Evolutionary conservation across 2,888 invertebrate species (phyloP), one percentile per base, ranked within the genome.

Genomic region (Punctoribates punctum): DNA sequence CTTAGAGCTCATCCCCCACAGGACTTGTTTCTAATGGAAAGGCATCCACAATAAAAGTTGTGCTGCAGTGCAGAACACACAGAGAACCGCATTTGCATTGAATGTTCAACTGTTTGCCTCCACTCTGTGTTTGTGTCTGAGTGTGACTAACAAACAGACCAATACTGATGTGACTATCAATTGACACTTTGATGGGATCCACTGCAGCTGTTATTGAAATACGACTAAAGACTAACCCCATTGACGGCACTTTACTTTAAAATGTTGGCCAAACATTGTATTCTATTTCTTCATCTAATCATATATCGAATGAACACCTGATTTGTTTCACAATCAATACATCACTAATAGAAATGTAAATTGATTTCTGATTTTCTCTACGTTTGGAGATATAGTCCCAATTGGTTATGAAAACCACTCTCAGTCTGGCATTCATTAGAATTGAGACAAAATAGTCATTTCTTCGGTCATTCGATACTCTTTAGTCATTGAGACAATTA

Each of bases 141-240:
- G 48, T 17, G 48, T 25, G 25, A 25, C 57, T 57, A 57, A 57
- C 57, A 57, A 57, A 57, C 57, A 57, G 57, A 51, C 51, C 9
- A 11, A 57, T 11, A 57, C 57, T 57, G 20, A 11, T 20, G n/a
- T n/a, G 13, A 11, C 57, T 57, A 57, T 57, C 57, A 57, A 57
- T 57, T 57, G 57, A 57, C 57, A 57, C 57, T 57, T 48, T 20
- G 57, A 57, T 57, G 57, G 57, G 57, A 57, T 57, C 3, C 57
- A 57, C 11, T 57, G 57, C 57, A 57, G 57, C 57, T 57, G 57
- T 25, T 57, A 57, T 57, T 57, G 57, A 57, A 57, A 57, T 57
- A n/a, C 20, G 25, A 57, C 2, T 57, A 57, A 57, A 57, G 9
- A 11, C 11, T 13, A 48, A 48, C 48, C 2, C 48, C 48, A 48